Base-by-base conservation (phyloP, 2,888 invertebrate species). In the Trissoscelio sp. region DNA sequence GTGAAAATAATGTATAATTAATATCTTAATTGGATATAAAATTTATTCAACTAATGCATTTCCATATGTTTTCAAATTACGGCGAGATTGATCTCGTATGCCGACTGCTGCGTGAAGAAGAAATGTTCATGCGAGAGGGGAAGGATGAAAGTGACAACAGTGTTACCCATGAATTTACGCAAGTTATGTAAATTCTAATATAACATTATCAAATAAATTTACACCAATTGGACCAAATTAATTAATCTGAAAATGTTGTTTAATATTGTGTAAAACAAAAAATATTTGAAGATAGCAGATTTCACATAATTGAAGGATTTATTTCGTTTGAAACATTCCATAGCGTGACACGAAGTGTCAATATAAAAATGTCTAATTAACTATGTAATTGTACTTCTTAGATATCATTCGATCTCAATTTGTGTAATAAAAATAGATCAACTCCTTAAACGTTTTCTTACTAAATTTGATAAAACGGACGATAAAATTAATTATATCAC, bases 401-500 rank as follows among this genome's bases (percentile, higher is more conserved):
- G 58, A 58, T 58, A 58, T 58, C 58, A 42, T 24, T 39, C 9
- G 39, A 58, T 58, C 58, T 58, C 22, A 42, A 58, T 24, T 39
- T 42, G 22, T 39, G n/a, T 24, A 58, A 58, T 39, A 24, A 39
- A 22, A 22, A 39, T 42, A 58, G 4, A 58, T 58, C 34, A 34
- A 22, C 12, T 39, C 7, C 14, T 39, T 22, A 58, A 58, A 37
- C 37, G 39, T 58, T 58, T 58, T 58, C 39, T n/a, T 39, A 14
- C 57, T 20, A 58, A 58, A 22, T 58, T 39, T 22, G 57, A 58
- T 58, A 22, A 18, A 58, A 7, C 7, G 22, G 2, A 20, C 6
- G 57, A 58, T 58, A 58, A 58, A 58, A 58, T 58, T 11, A 58
- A 58, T 58, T 20, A 39, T 39, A n/a, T 58, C 39, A 39, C 22